Evolutionary conservation across 2,797 vertebrate species (phyloP).

Genomic region (Graptemys geographica): DNA sequence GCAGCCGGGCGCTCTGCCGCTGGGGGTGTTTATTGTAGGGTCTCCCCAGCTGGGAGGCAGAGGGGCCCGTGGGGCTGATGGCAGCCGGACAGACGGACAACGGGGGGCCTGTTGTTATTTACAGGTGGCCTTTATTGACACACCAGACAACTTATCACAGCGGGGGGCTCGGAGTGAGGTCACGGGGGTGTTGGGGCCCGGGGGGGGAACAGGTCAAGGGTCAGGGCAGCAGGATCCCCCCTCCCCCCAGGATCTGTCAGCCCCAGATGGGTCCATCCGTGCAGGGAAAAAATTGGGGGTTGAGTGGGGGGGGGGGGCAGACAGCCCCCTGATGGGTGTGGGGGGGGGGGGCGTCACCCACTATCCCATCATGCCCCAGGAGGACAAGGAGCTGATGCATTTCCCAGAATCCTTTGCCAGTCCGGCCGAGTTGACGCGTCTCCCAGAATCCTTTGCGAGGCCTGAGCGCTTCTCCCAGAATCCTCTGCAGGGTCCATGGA

Average conservation of each 20-base stretch:
- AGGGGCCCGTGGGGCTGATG: not conserved
- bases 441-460: not conserved
- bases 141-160: not conserved
- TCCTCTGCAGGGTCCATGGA: not conserved
- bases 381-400: not conserved
- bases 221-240: conserved; percentile 1
- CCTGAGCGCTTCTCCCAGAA: not conserved
- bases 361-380: not conserved
- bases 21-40: not conserved
- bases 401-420: not conserved
- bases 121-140: conserved; percentile 26
- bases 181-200: not conserved
- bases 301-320: too few relatives aligned
- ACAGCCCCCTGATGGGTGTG: too few relatives aligned
- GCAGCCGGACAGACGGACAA: not conserved
- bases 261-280: not conserved
- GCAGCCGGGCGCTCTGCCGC: not conserved
- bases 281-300: not conserved
- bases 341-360: not conserved
- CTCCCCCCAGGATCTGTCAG: not conserved
- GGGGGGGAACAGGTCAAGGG: not conserved
- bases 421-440: not conserved
- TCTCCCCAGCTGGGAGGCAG: not conserved
- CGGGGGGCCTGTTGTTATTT: not conserved
- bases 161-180: not conserved